Evolutionary conservation across 30 jellyfish, hydroid and myxozoan genomes (phyloP).

Genomic region (Phacellophora camtschatica): DNA sequence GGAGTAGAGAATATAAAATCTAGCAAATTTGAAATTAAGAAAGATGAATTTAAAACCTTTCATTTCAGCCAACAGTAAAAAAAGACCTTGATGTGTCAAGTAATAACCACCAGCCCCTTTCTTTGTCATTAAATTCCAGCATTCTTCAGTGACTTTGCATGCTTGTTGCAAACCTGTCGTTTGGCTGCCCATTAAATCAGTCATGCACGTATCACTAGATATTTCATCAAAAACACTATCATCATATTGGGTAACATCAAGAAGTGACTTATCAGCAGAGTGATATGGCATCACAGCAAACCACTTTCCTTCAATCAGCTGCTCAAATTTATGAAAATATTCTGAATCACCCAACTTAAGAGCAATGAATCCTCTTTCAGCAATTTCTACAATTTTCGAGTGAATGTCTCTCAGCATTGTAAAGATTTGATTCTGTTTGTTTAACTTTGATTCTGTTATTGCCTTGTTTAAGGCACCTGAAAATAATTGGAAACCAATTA

Average conservation of each 20-base stretch:
- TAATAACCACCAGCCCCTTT: slow-evolving; percentile 58
- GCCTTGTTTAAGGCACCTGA: slow-evolving; percentile 57
- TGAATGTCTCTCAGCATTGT: slow-evolving; percentile 30
- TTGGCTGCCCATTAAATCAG: slow-evolving; percentile 62
- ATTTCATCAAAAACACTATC: slow-evolving; percentile 58
- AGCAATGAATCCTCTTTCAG: slow-evolving; percentile 36
- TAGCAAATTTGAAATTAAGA: not conserved
- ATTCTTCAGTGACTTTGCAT: slow-evolving; percentile 50
- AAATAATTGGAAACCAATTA: not conserved
- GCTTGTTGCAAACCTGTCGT: not conserved
- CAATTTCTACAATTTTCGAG: not conserved
- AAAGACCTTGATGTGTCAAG: slow-evolving; percentile 81
- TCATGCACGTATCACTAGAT: slow-evolving; percentile 75
- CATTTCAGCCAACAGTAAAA: slow-evolving; percentile 58
- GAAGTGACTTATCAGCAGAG: slow-evolving; percentile 20
- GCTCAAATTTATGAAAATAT: slow-evolving; percentile 52
- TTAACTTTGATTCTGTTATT: slow-evolving; percentile 18
- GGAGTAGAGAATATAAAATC: not conserved
- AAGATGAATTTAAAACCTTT: not conserved
- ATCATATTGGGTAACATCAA: not conserved
- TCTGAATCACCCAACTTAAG: slow-evolving; percentile 17
- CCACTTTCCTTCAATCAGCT: slow-evolving; percentile 52
- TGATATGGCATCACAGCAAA: slow-evolving; percentile 43
- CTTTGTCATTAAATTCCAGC: slow-evolving; percentile 76
- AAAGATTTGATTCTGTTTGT: not conserved